Conservation (phyloP, 2,113 vertebrate genomes). For the Plecotus auritus region DNA sequence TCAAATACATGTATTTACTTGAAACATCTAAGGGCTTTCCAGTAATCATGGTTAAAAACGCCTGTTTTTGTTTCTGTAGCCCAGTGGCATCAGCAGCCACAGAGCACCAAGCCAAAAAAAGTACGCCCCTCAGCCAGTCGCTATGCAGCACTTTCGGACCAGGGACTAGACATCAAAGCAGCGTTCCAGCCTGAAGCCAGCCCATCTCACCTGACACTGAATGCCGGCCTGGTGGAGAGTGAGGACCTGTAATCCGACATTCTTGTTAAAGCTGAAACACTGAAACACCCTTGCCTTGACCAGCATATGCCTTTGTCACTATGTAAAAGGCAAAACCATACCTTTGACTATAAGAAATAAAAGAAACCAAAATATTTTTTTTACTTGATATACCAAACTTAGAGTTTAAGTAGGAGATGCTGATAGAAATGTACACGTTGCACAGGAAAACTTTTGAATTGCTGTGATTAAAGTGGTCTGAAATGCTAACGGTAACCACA, state of each 20-base stretch:
- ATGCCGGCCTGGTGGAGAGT: slow-evolving; percentile 90
- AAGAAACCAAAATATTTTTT: slow-evolving; percentile 78
- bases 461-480: slow-evolving; percentile 61
- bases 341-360: slow-evolving; percentile 77
- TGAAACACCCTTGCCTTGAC: slow-evolving; percentile 77
- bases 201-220: slow-evolving; percentile 87
- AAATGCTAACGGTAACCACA: slow-evolving; percentile 67
- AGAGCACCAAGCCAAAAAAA: slow-evolving; percentile 92
- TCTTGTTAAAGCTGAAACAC: slow-evolving; percentile 75
- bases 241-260: slow-evolving; percentile 90
- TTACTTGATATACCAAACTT: slow-evolving; percentile 80
- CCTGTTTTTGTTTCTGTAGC: slow-evolving; percentile 76
- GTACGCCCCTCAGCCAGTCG: slow-evolving; percentile 96
- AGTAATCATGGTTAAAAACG: background rate
- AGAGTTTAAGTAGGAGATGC: slow-evolving; percentile 74
- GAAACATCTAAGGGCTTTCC: background rate
- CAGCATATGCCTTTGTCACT: slow-evolving; percentile 78
- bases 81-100: slow-evolving; percentile 94
- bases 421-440: slow-evolving; percentile 76
- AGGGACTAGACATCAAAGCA: slow-evolving; percentile 97
- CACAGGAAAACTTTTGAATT: slow-evolving; percentile 74
- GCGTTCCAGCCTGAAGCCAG: slow-evolving; percentile 97
- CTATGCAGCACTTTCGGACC: slow-evolving; percentile 96
- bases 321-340: slow-evolving; percentile 80
- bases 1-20: background rate